phyloP scores from a whole-genome alignment of 2,113 vertebrate species.

The Athene cunicularia region DNA sequence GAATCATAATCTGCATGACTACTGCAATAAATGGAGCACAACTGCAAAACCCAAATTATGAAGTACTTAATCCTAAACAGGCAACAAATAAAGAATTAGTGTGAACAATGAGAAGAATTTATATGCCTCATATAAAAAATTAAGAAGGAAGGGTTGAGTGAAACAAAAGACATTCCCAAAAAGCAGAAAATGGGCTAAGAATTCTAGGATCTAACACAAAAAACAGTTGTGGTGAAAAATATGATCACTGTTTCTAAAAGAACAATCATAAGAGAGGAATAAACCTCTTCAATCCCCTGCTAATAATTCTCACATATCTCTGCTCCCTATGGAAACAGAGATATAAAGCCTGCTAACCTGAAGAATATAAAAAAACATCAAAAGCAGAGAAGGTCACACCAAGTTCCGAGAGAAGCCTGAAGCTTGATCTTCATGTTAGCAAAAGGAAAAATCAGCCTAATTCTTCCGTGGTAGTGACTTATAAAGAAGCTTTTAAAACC shows the following conservation, averaged over 20 bases:
- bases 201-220: not conserved
- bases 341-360: constrained; percentile 41
- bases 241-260: constrained; percentile 17
- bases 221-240: constrained; percentile 3
- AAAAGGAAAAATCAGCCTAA: constrained; percentile 44
- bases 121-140: not conserved
- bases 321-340: constrained; percentile 30
- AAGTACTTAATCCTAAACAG: not conserved
- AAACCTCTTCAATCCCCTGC: constrained; percentile 27
- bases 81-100: not conserved
- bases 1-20: not conserved
- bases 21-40: not conserved
- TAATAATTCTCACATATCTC: constrained; percentile 69
- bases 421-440: constrained; percentile 53
- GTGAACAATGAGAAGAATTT: not conserved
- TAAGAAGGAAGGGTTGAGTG: not conserved
- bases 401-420: constrained; percentile 57
- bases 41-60: not conserved
- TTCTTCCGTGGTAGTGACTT: constrained; percentile 26
- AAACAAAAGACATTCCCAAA: not conserved
- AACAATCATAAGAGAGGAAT: not conserved
- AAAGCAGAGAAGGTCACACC: constrained; percentile 63
- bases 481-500: constrained; percentile 46
- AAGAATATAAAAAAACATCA: constrained; percentile 56
- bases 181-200: not conserved